Base-by-base conservation (phyloP, 2,113 vertebrate genomes). In the Cervus canadensis region DNA sequence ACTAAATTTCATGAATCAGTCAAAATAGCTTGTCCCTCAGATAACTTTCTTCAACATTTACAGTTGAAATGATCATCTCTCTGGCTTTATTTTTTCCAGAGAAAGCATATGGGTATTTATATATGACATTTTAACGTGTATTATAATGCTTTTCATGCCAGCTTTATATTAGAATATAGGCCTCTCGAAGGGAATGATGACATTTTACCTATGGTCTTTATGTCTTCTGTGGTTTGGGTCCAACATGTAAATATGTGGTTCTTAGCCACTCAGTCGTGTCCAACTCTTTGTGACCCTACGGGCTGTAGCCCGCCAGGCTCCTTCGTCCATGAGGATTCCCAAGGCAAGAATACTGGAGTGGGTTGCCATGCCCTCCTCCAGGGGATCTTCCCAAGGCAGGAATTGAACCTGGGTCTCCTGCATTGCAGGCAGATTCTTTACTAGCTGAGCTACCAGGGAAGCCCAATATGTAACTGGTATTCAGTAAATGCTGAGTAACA, bases 251-350 rank as follows among this genome's bases (percentile, higher is more conserved):
- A 40, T 40, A 1, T 23, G 8, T 71, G n/a, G 67, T 23, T 71
- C n/a, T 71, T 71, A 71, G n/a, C 23, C 19, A 23, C 10, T 40
- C 19, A 71, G 67, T 71, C 0, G 0, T 71, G n/a, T 71, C n/a
- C n/a, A 21, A 40, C 10, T 71, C 67, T 71, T 71, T 40, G 67
- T 23, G 9, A 40, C 67, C n/a, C 19, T 12, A 21, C 6, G 67
- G 10, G 19, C n/a, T 23, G 9, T 40, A 71, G n/a, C 67, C 21
- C 0, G 0, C n/a, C n/a, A 40, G n/a, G 67, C n/a, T 36, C 10
- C n/a, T 40, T 23, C 12, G 19, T 71, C n/a, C 67, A 71, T 71
- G 67, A 71, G n/a, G n/a, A 71, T 71, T 21, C 67, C 40, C 67
- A 19, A 71, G 67, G n/a, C 67, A 71, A 71, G 67, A 71, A 23